Evolutionary conservation across 2,888 invertebrate species (phyloP).

Genomic region (Monochamus alternatus): DNA sequence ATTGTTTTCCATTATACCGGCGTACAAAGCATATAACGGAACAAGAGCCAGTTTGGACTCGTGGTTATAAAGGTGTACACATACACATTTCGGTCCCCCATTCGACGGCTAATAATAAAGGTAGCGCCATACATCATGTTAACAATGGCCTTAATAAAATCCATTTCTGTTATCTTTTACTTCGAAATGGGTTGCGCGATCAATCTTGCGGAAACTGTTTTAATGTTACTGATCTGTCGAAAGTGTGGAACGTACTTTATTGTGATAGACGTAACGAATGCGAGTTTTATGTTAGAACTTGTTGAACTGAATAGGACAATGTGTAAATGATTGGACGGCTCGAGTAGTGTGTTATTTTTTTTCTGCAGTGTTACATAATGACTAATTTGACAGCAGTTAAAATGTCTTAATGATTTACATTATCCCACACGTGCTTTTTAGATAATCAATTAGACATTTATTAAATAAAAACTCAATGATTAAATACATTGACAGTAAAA

Average conservation of each 20-base stretch:
- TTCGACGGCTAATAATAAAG: conserved; percentile 3
- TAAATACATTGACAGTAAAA: too few relatives aligned
- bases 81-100: not conserved
- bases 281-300: not conserved
- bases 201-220: conserved; percentile 5
- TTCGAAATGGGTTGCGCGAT: not conserved
- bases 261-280: not conserved
- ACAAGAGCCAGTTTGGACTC: too few relatives aligned
- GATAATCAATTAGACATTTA: too few relatives aligned
- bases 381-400: too few relatives aligned
- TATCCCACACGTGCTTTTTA: too few relatives aligned
- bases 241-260: conserved; percentile 1
- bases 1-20: too few relatives aligned
- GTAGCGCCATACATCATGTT: conserved; percentile 6
- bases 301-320: not conserved
- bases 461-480: too few relatives aligned
- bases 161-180: conserved; percentile 9
- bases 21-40: too few relatives aligned
- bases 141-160: conserved; percentile 12
- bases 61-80: not conserved
- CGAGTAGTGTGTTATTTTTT: not conserved
- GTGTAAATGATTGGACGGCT: not conserved
- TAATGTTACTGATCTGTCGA: conserved; percentile 1
- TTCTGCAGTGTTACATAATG: too few relatives aligned
- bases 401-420: too few relatives aligned